Conservation (phyloP, 2,888 invertebrate species). For the Drosophila macrospina region DNA sequence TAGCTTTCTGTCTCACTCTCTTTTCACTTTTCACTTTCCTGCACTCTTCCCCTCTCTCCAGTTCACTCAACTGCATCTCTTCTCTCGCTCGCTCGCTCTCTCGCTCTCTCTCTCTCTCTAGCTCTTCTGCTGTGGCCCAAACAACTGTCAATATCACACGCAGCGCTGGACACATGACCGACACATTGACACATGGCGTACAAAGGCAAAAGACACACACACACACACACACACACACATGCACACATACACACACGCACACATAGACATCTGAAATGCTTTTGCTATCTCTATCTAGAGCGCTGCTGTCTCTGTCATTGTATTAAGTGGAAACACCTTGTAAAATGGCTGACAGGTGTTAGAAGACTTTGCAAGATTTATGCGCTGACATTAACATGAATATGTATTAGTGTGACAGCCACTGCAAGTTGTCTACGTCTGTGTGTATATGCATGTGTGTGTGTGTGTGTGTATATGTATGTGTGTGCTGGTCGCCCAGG, state of each 20-base stretch:
- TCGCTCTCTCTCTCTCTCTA: not conserved
- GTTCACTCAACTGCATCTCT: no score
- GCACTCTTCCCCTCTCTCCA: no score
- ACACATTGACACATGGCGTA: slow-evolving; percentile 77
- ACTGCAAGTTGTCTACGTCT: slow-evolving; percentile 48
- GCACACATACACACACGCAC: no score
- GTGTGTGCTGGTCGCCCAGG: slow-evolving; percentile 62
- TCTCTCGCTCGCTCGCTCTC: not conserved
- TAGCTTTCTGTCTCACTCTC: slow-evolving; percentile 4
- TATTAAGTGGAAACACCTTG: slow-evolving; percentile 80
- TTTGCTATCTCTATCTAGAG: slow-evolving; percentile 29
- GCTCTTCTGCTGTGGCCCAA: not conserved
- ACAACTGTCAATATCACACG: slow-evolving; percentile 80
- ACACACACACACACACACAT: slow-evolving; percentile 57
- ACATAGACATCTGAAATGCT: slow-evolving; percentile 23
- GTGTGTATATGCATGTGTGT: not conserved
- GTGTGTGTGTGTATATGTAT: slow-evolving; percentile 31
- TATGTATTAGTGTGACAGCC: slow-evolving; percentile 73
- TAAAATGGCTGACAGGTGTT: slow-evolving; percentile 80
- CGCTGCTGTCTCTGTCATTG: slow-evolving; percentile 58
- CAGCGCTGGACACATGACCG: slow-evolving; percentile 77
- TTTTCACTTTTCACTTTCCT: no score
- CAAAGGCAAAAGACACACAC: slow-evolving; percentile 61
- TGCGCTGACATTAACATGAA: slow-evolving; percentile 81
- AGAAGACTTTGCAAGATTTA: slow-evolving; percentile 81